These are phyloP conservation scores for Metallyticus violacea DNA, from an alignment of 2,888 invertebrate genomes.

Conservation along the genomic window DNA sequence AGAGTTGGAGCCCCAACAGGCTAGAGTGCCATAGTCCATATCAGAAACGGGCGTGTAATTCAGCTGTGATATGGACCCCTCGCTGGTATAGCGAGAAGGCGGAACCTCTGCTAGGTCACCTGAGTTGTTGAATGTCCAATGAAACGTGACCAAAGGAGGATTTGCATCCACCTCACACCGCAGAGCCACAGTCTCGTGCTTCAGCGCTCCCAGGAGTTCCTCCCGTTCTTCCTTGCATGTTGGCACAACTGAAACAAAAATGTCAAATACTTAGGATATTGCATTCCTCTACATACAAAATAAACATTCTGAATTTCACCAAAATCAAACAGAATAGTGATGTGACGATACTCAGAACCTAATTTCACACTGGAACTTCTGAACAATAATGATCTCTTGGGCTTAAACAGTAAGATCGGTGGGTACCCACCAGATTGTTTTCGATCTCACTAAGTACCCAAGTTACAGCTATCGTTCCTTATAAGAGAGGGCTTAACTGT, in stretches of 20 bases:
- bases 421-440: no score
- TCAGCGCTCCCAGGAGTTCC: constrained; percentile 80
- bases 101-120: constrained; percentile 80
- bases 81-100: constrained; percentile 61
- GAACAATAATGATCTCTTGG: no score
- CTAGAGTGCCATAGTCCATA: constrained; percentile 85
- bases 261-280: background rate
- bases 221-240: constrained; percentile 74
- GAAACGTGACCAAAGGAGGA: constrained; percentile 80
- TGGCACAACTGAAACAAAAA: constrained; percentile 63
- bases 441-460: no score
- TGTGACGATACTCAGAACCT: no score
- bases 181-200: constrained; percentile 82
- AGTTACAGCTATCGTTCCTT: no score
- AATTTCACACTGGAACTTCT: no score
- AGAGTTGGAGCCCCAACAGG: constrained; percentile 81
- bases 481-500: no score
- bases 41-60: constrained; percentile 85
- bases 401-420: no score
- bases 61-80: constrained; percentile 67
- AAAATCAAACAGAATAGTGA: no score
- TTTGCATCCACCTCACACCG: constrained; percentile 87
- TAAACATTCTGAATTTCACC: no score
- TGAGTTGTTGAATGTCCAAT: constrained; percentile 92
- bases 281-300: background rate